phyloP scores from a whole-genome alignment of 2,113 vertebrate species.

The Geothlypis trichas region DNA sequence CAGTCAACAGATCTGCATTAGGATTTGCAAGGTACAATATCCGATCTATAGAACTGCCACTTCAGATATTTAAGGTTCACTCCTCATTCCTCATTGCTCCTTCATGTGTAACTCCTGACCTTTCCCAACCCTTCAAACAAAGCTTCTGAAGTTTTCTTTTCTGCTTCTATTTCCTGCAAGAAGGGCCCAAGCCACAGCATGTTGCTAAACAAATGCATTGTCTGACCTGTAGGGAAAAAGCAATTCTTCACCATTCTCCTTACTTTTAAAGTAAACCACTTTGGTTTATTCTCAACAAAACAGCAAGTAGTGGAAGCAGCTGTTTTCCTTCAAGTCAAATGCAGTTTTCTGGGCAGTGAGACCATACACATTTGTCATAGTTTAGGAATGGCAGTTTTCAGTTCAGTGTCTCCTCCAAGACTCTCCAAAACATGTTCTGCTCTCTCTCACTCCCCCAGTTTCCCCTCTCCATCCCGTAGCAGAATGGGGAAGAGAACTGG shows the following conservation, averaged over 20 bases:
- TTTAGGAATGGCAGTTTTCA: neutral
- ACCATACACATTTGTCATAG: neutral
- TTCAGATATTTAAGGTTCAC: neutral
- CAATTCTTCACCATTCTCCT: neutral
- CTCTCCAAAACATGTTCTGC: fast-evolving
- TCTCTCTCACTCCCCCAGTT: neutral
- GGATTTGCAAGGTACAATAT: neutral
- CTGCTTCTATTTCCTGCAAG: neutral
- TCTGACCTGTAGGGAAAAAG: neutral
- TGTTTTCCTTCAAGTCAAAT: fast-evolving
- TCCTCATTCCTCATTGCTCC: neutral
- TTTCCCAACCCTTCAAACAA: neutral
- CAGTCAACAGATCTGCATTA: neutral
- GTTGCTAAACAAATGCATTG: neutral
- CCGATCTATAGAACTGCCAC: neutral
- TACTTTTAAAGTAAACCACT: neutral
- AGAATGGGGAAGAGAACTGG: neutral
- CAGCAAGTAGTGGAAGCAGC: neutral
- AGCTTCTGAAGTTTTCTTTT: neutral
- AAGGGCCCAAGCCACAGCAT: neutral
- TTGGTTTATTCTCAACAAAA: neutral
- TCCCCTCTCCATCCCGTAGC: fast-evolving
- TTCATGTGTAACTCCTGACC: neutral
- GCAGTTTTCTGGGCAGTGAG: neutral
- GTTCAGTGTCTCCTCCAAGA: fast-evolving